These are phyloP conservation scores for Drosophila sucinea DNA, from an alignment of 1,140 invertebrate species.

Conservation along the genomic window DNA sequence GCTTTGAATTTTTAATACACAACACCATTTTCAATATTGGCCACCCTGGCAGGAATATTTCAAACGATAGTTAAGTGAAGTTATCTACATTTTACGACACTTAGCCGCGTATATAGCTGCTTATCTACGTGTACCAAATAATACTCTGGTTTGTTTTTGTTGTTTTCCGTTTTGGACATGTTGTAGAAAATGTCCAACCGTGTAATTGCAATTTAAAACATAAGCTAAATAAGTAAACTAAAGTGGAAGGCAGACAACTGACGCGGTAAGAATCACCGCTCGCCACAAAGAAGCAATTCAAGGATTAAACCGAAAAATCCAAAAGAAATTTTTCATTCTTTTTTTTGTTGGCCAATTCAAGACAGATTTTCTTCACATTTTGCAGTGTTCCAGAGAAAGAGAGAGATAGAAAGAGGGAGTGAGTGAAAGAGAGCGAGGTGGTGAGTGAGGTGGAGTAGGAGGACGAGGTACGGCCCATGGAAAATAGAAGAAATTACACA, in stretches of 20 bases:
- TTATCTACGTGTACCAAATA: conserved; percentile 8
- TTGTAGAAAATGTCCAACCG: conserved; percentile 10
- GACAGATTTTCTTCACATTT: conserved; percentile 9
- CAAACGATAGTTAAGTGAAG: no score
- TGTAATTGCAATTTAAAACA: background rate
- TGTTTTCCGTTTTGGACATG: conserved; percentile 12
- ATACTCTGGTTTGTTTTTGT: conserved; percentile 8
- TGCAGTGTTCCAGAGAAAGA: background rate
- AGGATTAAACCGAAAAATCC: background rate
- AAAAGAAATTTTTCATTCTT: background rate
- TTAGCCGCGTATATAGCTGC: background rate
- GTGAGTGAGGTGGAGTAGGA: background rate
- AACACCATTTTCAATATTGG: no score
- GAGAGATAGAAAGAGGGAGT: background rate
- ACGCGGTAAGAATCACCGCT: conserved; percentile 1
- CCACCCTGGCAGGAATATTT: no score
- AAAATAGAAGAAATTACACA: conserved; percentile 9
- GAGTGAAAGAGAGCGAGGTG: background rate
- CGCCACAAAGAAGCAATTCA: background rate
- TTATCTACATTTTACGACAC: background rate
- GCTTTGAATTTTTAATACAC: no score
- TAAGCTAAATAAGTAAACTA: background rate
- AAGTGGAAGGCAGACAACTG: conserved; percentile 1
- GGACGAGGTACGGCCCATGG: background rate
- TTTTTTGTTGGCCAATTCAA: background rate